Conservation (phyloP, 2,113 vertebrate species). For the Platysternon megacephalum region DNA sequence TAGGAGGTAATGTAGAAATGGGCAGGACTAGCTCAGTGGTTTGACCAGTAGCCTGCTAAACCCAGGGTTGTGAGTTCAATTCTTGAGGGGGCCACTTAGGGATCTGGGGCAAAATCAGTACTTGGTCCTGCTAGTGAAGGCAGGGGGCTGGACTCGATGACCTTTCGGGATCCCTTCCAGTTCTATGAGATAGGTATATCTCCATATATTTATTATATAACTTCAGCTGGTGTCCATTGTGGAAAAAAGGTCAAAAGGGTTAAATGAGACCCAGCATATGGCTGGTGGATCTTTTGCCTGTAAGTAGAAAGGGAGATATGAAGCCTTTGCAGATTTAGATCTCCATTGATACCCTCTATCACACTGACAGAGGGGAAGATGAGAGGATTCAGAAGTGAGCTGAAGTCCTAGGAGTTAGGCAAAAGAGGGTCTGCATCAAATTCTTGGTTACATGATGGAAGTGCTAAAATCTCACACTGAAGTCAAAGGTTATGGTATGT, state of each 20-base stretch:
- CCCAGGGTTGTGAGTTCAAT: too few species aligned
- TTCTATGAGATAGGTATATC: too few species aligned
- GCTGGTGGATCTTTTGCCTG: neutral
- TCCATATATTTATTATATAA: too few species aligned
- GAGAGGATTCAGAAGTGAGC: neutral
- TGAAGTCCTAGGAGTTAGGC: neutral
- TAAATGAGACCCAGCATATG: neutral
- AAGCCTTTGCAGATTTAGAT: neutral
- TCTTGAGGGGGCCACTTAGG: too few species aligned
- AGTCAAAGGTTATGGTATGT: too few species aligned
- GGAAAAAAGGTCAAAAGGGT: neutral
- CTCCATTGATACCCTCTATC: neutral
- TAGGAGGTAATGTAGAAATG: too few species aligned
- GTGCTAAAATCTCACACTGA: neutral
- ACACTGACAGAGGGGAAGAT: neutral
- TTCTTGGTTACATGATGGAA: neutral
- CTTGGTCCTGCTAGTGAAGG: too few species aligned
- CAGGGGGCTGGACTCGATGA: too few species aligned
- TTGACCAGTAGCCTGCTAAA: too few species aligned
- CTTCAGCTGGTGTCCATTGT: neutral
- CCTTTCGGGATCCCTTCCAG: too few species aligned
- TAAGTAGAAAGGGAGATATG: neutral
- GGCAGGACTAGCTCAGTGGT: too few species aligned
- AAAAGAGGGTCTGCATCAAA: neutral
- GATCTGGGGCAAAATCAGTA: too few species aligned